Conservation (phyloP, 2,113 vertebrate species). For the Pomatostomus ruficeps region DNA sequence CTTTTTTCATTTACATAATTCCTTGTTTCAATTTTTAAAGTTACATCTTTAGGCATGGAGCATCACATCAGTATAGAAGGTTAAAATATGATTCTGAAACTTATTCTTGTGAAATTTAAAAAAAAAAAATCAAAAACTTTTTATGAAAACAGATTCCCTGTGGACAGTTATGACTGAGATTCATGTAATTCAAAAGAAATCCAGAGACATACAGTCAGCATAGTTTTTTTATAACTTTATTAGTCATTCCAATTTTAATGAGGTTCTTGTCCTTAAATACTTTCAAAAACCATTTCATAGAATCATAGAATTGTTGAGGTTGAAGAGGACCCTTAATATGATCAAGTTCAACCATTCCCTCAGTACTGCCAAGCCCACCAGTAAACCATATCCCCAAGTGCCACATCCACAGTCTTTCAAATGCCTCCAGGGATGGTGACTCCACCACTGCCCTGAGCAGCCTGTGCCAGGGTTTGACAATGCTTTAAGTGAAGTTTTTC, state of each 20-base stretch:
- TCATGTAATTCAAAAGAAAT: not conserved
- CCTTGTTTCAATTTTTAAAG: not conserved
- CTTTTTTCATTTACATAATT: not conserved
- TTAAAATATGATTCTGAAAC: not conserved
- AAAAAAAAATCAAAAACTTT: not conserved
- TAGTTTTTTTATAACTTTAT: not conserved
- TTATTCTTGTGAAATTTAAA: not conserved
- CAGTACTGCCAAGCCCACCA: not conserved
- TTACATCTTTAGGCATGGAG: not conserved
- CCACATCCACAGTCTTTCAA: not conserved
- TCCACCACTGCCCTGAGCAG: not conserved
- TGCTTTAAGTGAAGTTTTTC: not conserved
- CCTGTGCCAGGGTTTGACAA: not conserved
- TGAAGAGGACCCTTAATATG: not conserved
- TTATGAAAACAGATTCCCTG: not conserved
- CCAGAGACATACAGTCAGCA: not conserved
- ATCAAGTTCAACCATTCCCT: not conserved
- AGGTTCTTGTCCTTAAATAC: not conserved
- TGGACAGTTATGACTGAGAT: not conserved
- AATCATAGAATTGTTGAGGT: not conserved
- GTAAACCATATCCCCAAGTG: not conserved
- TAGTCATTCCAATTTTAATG: not conserved
- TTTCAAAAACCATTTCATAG: not conserved
- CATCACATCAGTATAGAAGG: not conserved
- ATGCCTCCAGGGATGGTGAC: not conserved